A percentile compares a stretch with the other conserved stretches of the same genome.
phyloP scores from a whole-genome alignment of 2,113 vertebrate species.

The Opisthocomus hoazin region DNA sequence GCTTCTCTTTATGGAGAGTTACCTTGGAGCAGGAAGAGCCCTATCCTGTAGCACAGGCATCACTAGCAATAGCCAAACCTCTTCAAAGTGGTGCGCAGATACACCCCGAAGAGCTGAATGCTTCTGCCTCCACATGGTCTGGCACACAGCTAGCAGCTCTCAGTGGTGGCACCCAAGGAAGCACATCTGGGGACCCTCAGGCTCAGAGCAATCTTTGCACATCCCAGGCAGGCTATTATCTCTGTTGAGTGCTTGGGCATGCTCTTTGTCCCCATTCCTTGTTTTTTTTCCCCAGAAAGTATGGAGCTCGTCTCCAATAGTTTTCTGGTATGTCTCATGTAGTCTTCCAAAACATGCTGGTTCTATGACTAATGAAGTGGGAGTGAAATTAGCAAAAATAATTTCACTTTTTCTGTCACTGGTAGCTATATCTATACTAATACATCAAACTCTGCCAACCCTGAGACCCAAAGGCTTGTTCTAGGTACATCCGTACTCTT shows the following conservation, averaged over 20 bases:
- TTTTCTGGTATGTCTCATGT: neutral
- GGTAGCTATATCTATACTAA: neutral
- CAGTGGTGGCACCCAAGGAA: neutral
- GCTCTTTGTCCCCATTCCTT: neutral
- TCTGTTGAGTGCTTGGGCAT: neutral
- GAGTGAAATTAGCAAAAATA: neutral
- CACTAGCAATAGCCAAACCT: neutral
- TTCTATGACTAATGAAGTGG: neutral
- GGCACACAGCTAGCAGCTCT: neutral
- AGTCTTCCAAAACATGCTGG: neutral
- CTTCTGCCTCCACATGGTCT: neutral
- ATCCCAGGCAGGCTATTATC: neutral
- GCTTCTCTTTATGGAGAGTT: neutral
- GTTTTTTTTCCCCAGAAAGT: neutral
- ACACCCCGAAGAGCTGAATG: neutral
- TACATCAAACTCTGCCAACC: neutral
- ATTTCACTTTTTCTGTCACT: neutral
- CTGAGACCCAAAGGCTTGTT: neutral
- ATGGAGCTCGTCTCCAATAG: neutral
- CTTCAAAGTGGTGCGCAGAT: neutral
- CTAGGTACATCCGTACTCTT: neutral
- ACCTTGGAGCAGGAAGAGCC: neutral
- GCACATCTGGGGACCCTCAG: neutral
- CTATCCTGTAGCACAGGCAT: neutral
- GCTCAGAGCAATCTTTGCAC: neutral